Base-by-base conservation (phyloP, 2,888 invertebrate species). In the Eilema depressum region DNA sequence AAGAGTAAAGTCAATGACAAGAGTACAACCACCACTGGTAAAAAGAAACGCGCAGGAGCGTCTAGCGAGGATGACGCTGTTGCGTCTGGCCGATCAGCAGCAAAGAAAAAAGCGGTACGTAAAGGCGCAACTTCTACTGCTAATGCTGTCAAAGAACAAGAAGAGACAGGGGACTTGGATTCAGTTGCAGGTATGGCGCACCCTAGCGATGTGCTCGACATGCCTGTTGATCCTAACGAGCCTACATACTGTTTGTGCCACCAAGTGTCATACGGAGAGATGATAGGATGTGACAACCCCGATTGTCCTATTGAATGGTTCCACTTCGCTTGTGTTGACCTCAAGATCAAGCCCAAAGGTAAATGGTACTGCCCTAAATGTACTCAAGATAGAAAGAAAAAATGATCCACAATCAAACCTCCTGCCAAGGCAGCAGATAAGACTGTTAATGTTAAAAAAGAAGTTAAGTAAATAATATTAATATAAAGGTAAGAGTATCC, bases 221-320 rank as follows among this genome's bases (percentile, higher is more conserved):
- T 98, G 98, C 98, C 98, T 0, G 98, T 98, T 0, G 98, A 99
- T 96, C 99, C 99, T 0, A 99, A 99, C 88, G 99, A 99, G 90
- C 99, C 99, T 0, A 99, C 99, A 0, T 99, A 99, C 90, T 99
- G 99, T 91, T 95, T 99, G 57, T 99, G 99, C 88, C 99, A 99
- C 92, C 99, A 99, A 96, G 98, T 98, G 66, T 99, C 99, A 5
- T 99, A 98, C 85, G 99, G 99, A 70, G 98, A 99, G 95, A 99
- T 99, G 99, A 98, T 99, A 88, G 98, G 98, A 77, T 99, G 99
- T 96, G 99, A 99, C 93, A 99, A 99, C 92, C 97, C 97, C 66
- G 98, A 98, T 82, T 96, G 98, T 73, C 97, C 98, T 10, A 98
- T 99, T 75, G 99, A 99, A 91, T 99, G 99, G 99, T 99, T 99